Evolutionary conservation across 2,113 vertebrate genomes (phyloP), one percentile per base, ranked within the genome.

Genomic region (Collichthys lucidus): DNA sequence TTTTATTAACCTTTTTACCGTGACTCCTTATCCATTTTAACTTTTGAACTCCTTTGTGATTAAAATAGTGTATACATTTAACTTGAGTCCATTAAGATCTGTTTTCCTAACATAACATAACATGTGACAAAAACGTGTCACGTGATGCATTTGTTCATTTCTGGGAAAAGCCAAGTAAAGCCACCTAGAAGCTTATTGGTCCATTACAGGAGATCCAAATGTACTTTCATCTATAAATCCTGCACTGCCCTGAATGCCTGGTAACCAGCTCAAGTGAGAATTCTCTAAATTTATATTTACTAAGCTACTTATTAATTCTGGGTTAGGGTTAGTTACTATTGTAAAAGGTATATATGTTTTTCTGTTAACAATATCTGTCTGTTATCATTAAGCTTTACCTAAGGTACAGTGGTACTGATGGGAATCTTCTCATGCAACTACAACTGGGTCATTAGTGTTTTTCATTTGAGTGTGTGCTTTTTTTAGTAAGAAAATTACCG

Each of bases 101-200:
- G n/a, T 52, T 22, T 61, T 56, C 24, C 22, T 46, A n/a, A n/a
- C n/a, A n/a, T n/a, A n/a, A n/a, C n/a, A n/a, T n/a, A n/a, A n/a
- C n/a, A n/a, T n/a, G n/a, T n/a, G n/a, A n/a, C n/a, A n/a, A n/a
- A n/a, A 53, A 20, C 15, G 16, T 53, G 64, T 60, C 59, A 69
- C 3, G 11, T 80, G 70, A 60, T 1, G 17, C 26, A 9, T 46
- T 73, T 69, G 42, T 22, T 77, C 68, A 24, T n/a, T 15, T 64
- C 47, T 57, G 14, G 14, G 42, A 49, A 81, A 67, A 50, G 49
- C 12, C 73, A 42, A 4, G 0, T 14, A 55, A 9, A 44, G 62
- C 46, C 22, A 31, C 14, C 42, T 15, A 9, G 15, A 53, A 59
- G 49, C 74, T 79, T 53, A 82, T 86, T 82, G 84, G 84, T 82